These are phyloP conservation scores for Chitala chitala DNA, from an alignment of 2,113 vertebrate species.

Conservation along the genomic window DNA sequence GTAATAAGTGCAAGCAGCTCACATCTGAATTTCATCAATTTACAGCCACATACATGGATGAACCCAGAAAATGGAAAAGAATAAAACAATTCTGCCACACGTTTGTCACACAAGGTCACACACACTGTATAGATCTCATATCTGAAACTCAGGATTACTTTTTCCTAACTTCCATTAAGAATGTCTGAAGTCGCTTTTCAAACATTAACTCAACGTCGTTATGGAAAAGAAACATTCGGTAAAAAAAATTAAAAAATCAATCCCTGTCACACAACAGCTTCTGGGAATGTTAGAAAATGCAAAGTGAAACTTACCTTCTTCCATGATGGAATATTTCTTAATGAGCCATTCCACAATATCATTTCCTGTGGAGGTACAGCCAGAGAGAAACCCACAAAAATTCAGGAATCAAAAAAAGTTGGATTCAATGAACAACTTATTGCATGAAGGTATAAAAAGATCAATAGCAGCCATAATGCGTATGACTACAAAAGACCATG, in stretches of 20 bases:
- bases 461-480: slow-evolving; percentile 14
- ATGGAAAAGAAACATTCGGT: no score
- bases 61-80: background rate
- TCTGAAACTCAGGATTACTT: no score
- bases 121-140: no score
- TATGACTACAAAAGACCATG: background rate
- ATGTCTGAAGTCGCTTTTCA: no score
- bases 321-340: slow-evolving; percentile 59
- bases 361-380: slow-evolving; percentile 44
- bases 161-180: no score
- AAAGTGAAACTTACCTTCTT: slow-evolving; percentile 55
- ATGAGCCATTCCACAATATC: slow-evolving; percentile 66
- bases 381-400: slow-evolving; percentile 3
- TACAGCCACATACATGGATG: no score
- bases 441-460: background rate
- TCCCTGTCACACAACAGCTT: background rate
- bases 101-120: background rate
- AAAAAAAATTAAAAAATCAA: slow-evolving; percentile 4
- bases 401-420: slow-evolving; percentile 5
- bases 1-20: background rate
- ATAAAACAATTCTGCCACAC: background rate
- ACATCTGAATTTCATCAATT: background rate
- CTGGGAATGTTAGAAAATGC: background rate
- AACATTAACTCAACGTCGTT: background rate
- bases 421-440: slow-evolving; percentile 1